A percentile compares a stretch with the other conserved stretches of the same genome.
Conservation (phyloP, 2,888 invertebrate species). For the Tenthredo mesomela region DNA sequence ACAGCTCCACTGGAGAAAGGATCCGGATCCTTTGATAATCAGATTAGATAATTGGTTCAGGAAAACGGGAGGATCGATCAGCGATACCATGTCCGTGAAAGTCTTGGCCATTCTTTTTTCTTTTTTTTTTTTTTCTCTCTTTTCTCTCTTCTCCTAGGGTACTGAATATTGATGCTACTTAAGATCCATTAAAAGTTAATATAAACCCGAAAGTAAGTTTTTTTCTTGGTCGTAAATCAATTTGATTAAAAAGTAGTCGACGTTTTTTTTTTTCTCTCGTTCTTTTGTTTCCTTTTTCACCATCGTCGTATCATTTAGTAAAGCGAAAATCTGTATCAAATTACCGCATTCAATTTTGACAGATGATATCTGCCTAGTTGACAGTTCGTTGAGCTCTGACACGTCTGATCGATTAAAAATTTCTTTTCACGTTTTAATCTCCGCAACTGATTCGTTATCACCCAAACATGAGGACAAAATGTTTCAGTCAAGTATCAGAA, state of each 20-base stretch:
- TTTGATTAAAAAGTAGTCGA: constrained; percentile 48
- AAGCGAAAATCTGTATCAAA: constrained; percentile 15
- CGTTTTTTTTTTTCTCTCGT: constrained; percentile 9
- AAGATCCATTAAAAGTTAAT: constrained; percentile 48
- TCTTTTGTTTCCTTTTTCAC: not conserved
- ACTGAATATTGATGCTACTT: constrained; percentile 47
- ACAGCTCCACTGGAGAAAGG: not conserved
- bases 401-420: not conserved
- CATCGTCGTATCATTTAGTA: constrained; percentile 7
- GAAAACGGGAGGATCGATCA: constrained; percentile 33
- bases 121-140: not conserved
- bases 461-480: not conserved
- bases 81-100: constrained; percentile 29
- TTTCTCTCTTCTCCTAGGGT: not conserved
- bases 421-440: not conserved
- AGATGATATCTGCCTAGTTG: not conserved
- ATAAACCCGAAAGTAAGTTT: constrained; percentile 23
- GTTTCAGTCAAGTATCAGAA: not conserved
- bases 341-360: constrained; percentile 31
- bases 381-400: not conserved
- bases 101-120: not conserved
- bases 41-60: constrained; percentile 36
- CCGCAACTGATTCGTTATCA: not conserved
- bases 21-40: constrained; percentile 28
- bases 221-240: constrained; percentile 42